phyloP scores from a whole-genome alignment of 2,113 vertebrate genomes.

The Sinocyclocheilus maitianheensis region DNA sequence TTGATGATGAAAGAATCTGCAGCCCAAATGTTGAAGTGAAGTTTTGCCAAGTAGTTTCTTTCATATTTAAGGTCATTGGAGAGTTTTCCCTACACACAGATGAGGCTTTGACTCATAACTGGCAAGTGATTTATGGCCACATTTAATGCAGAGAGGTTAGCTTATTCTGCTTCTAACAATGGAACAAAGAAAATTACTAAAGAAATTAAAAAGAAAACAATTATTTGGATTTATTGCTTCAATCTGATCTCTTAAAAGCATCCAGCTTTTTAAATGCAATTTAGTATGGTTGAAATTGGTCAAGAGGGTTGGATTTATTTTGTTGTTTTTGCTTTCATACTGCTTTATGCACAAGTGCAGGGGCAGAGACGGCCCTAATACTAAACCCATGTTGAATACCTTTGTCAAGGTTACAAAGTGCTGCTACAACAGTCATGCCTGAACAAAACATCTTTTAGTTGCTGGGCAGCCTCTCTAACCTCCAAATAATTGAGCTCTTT shows the following conservation, averaged over 20 bases:
- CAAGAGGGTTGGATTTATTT: background rate
- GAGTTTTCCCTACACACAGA: conserved; percentile 21
- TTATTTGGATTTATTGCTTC: background rate
- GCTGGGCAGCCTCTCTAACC: conserved; percentile 4
- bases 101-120: conserved; percentile 40
- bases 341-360: background rate
- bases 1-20: conserved; percentile 18
- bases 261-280: background rate
- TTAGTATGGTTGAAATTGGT: background rate
- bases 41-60: background rate
- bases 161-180: background rate
- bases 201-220: conserved; percentile 5
- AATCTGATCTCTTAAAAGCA: background rate
- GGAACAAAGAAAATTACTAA: background rate
- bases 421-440: conserved; percentile 1
- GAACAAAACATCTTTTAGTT: background rate
- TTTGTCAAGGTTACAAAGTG: conserved; percentile 15
- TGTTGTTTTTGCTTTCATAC: background rate
- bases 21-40: background rate
- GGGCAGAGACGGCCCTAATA: background rate
- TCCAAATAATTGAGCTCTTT: background rate
- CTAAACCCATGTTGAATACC: background rate
- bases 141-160: conserved; percentile 20
- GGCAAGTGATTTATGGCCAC: conserved; percentile 38
- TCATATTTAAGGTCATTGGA: conserved; percentile 42